Percentiles rank a stretch among this genome's conserved stretches.
phyloP scores from a whole-genome alignment of 2,797 vertebrate species.

The Eupleurogrammus muticus region DNA sequence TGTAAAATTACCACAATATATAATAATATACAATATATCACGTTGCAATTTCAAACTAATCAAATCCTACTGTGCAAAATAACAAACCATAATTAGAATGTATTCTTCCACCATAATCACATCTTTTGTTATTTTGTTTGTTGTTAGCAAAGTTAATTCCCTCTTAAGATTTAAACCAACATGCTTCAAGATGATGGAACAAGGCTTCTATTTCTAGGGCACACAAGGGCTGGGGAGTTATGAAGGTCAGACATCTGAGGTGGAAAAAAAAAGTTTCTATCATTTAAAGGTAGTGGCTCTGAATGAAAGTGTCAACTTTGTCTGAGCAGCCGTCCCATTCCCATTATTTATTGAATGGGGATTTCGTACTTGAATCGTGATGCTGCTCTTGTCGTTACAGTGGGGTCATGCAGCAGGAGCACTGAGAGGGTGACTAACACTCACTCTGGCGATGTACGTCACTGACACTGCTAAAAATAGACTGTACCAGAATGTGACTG shows the following conservation, averaged over 20 bases:
- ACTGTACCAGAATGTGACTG: conserved; percentile 52
- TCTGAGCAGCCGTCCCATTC: not conserved
- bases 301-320: not conserved
- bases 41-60: not conserved
- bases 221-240: not conserved
- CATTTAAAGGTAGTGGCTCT: not conserved
- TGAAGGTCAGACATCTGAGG: not conserved
- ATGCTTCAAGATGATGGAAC: not conserved
- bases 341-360: not conserved
- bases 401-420: conserved; percentile 24
- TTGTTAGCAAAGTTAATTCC: too few relatives aligned
- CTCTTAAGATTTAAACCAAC: not conserved
- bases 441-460: conserved; percentile 56
- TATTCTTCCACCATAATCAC: not conserved
- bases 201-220: too few relatives aligned
- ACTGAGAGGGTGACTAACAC: conserved; percentile 55
- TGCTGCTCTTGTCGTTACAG: conserved; percentile 3
- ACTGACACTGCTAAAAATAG: conserved; percentile 68
- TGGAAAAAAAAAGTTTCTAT: not conserved
- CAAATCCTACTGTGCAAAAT: not conserved
- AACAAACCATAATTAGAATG: not conserved
- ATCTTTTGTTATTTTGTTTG: too few relatives aligned
- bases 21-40: not conserved
- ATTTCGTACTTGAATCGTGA: conserved; percentile 10
- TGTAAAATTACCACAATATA: not conserved